Evolutionary conservation across 1,140 invertebrate genomes (phyloP).

Genomic region (Zophobas atratus): DNA sequence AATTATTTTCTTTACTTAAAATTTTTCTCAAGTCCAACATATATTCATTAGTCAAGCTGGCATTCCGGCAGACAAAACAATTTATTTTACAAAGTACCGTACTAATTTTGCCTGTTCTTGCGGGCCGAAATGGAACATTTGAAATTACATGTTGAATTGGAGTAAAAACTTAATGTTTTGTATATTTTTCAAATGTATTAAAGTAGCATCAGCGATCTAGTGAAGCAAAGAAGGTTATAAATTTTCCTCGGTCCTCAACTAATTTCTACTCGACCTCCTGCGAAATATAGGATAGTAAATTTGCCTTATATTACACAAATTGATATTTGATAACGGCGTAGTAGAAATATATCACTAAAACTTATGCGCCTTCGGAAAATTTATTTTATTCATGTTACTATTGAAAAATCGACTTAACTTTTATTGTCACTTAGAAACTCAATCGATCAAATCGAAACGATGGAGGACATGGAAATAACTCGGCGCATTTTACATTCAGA

Average conservation of each 20-base stretch:
- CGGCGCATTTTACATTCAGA: slow-evolving; percentile 20
- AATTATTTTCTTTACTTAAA: slow-evolving; percentile 50
- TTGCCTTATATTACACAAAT: slow-evolving; percentile 46
- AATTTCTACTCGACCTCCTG: slow-evolving; percentile 44
- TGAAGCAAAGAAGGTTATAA: slow-evolving; percentile 45
- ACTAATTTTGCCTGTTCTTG: slow-evolving; percentile 53
- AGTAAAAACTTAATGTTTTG: slow-evolving; percentile 53
- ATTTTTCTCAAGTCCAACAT: slow-evolving; percentile 54
- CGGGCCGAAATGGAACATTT: slow-evolving; percentile 47
- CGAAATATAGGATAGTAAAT: slow-evolving; percentile 49
- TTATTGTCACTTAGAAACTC: slow-evolving; percentile 10
- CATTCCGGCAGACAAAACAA: slow-evolving; percentile 54
- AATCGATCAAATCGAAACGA: slow-evolving; percentile 33
- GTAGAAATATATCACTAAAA: slow-evolving; percentile 45
- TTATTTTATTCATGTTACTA: slow-evolving; percentile 39
- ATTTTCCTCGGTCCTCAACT: slow-evolving; percentile 40
- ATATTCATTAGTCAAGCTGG: slow-evolving; percentile 56
- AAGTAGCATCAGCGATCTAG: slow-evolving; percentile 37
- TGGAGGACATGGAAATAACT: slow-evolving; percentile 7
- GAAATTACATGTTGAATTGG: slow-evolving; percentile 54
- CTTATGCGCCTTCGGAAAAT: slow-evolving; percentile 34
- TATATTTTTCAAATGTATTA: slow-evolving; percentile 53
- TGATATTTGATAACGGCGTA: slow-evolving; percentile 45
- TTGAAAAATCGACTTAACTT: slow-evolving; percentile 39
- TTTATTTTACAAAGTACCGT: slow-evolving; percentile 55